Evolutionary conservation across 2,113 vertebrate genomes (phyloP), one percentile per base, ranked within the genome.

Genomic region (Todiramphus chloris): DNA sequence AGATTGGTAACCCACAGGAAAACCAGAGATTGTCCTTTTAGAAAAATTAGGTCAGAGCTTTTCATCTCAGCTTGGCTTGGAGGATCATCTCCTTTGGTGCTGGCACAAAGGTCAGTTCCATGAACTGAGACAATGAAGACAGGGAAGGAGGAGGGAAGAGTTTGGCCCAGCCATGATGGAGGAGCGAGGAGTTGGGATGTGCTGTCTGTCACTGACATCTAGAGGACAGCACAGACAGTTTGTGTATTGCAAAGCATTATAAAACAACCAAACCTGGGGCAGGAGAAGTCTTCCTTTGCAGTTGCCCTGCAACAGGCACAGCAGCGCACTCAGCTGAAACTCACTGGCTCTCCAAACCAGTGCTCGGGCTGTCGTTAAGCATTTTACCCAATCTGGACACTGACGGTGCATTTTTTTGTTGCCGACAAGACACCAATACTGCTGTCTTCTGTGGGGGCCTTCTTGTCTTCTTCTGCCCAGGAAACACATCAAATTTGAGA

Each of bases 181-280:
- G 68, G 35, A 80, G 74, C 1, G 7, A 23, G 39, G 39, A 78
- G 10, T 6, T 69, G 50, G 35, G 48, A 53, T 76, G 58, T 33
- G 23, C 93, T 94, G 90, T 56, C 60, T 79, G 39, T 72, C 94
- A 43, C 96, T 93, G 97, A 94, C 96, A 97, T 69, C 97, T 97
- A 96, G 95, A 96, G 97, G 97, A 66, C 68, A 44, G 30, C 4
- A 2, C 48, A 51, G 76, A 39, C n/a, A 25, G 11, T 10, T 18
- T 41, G 33, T 11, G 4, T 21, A 0, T 3, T 24, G 59, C 28
- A 27, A 66, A 51, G 37, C 25, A 11, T 17, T n/a, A 6, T 16
- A 62, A 84, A 43, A 18, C 41, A 41, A 56, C 53, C 28, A n/a
- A 31, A 48, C 33, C 31, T 14, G 1, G 12, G 6, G 24, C 5